phyloP scores from a whole-genome alignment of 2,797 vertebrate species.

The Nannoperca obscura region DNA sequence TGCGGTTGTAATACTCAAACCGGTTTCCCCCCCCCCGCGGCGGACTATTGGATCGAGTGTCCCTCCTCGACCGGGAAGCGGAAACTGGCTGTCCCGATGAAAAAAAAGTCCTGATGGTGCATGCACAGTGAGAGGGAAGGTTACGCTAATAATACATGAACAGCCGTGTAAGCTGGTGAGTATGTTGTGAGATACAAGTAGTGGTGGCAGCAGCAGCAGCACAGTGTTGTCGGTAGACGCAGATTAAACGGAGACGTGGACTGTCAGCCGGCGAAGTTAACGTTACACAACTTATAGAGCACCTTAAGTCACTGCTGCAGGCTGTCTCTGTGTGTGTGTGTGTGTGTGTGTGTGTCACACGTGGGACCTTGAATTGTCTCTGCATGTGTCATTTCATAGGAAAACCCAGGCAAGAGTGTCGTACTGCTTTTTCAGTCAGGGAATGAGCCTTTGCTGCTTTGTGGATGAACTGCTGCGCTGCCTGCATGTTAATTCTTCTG shows the following conservation, averaged over 20 bases:
- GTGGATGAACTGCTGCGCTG: not conserved
- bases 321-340: conserved; percentile 4
- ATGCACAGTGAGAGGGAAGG: conserved; percentile 80
- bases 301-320: conserved; percentile 46
- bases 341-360: conserved; percentile 50
- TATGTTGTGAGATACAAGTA: conserved; percentile 29
- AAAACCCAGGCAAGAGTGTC: not conserved
- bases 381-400: conserved; percentile 1
- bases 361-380: conserved; percentile 66
- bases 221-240: not conserved
- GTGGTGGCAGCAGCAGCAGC: not conserved
- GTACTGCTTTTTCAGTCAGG: not conserved
- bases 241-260: not conserved
- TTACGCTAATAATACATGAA: conserved; percentile 74
- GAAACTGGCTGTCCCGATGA: conserved; percentile 72
- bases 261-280: conserved; percentile 46
- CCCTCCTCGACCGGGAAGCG: conserved; percentile 86
- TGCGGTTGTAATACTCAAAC: too few species aligned
- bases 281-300: conserved; percentile 68
- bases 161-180: conserved; percentile 75
- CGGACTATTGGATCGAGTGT: conserved; percentile 37
- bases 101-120: conserved; percentile 78
- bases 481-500: not conserved
- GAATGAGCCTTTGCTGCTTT: not conserved
- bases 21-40: conserved; percentile 1